A percentile compares a stretch with the other conserved stretches of the same genome.
Conservation (phyloP, 2,113 vertebrate species). For the Girardinichthys multiradiatus region DNA sequence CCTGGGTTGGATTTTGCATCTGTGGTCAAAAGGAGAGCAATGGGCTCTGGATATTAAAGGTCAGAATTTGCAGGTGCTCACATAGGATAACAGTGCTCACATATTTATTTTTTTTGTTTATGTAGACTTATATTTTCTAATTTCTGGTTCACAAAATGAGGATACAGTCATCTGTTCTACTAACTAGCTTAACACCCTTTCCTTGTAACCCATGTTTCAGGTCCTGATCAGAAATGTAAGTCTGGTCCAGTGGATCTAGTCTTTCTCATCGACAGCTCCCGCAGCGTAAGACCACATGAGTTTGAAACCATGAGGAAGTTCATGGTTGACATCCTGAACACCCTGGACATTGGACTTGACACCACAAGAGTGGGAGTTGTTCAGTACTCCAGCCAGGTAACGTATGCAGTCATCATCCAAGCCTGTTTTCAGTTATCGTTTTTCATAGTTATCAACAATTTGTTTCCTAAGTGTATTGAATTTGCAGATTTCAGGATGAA, state of each 20-base stretch:
- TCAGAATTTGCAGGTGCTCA: neutral
- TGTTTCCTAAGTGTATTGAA: neutral
- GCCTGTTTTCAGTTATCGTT: neutral
- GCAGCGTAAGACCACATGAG: slow-evolving; percentile 93
- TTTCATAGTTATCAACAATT: neutral
- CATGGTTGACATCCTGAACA: slow-evolving; percentile 91
- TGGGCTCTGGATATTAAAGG: neutral
- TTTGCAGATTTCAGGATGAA: neutral
- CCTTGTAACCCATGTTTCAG: slow-evolving; percentile 30
- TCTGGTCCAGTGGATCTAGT: slow-evolving; percentile 91
- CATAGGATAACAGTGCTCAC: neutral
- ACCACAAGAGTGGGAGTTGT: slow-evolving; percentile 91
- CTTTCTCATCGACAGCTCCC: slow-evolving; percentile 97
- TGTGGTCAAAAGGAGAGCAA: no score
- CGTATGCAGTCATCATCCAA: rapidly evolving
- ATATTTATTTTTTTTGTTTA: neutral
- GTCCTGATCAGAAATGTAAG: slow-evolving; percentile 84
- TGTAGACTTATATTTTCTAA: neutral
- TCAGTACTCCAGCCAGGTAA: slow-evolving; percentile 94
- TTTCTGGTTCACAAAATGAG: neutral
- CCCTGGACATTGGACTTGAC: slow-evolving; percentile 86
- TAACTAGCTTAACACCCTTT: neutral
- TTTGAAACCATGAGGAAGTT: slow-evolving; percentile 96
- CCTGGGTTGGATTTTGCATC: no score
- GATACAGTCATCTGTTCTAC: neutral